Evolutionary conservation across 2,888 invertebrate species (phyloP).

Genomic region (Amphipyra berbera): DNA sequence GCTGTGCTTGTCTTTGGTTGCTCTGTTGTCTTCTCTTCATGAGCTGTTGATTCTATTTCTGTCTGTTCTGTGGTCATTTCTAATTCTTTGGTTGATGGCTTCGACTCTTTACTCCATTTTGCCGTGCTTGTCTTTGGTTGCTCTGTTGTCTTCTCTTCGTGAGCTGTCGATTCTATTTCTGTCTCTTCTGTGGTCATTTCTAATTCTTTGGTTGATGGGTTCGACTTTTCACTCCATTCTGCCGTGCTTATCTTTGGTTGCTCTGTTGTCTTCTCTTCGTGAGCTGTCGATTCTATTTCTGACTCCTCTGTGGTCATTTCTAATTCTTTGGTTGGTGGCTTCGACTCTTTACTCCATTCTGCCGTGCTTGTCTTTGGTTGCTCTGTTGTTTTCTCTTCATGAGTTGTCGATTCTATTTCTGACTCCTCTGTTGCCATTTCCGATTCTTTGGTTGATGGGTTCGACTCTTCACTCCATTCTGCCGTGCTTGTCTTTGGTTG

Average conservation of each 20-base stretch:
- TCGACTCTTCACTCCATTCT: too few relatives aligned
- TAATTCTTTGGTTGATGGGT: background rate
- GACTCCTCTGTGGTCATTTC: background rate
- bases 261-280: too few relatives aligned
- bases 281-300: background rate
- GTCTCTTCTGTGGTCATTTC: background rate
- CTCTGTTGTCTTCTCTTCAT: background rate
- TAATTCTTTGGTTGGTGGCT: background rate
- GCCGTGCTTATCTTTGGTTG: too few relatives aligned
- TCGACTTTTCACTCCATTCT: background rate
- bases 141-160: background rate
- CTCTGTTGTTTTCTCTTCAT: background rate
- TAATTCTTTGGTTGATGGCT: background rate
- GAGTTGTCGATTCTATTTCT: too few relatives aligned
- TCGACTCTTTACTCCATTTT: background rate
- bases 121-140: background rate
- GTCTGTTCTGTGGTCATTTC: background rate
- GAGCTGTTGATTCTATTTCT: background rate
- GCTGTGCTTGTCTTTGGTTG: too few relatives aligned
- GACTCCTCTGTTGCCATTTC: background rate
- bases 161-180: background rate
- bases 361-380: background rate
- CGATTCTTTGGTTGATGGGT: background rate
- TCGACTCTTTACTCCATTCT: too few relatives aligned
- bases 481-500: too few relatives aligned